Evolutionary conservation across 2,797 vertebrate genomes (phyloP).

Genomic region (Hemitrygon akajei): DNA sequence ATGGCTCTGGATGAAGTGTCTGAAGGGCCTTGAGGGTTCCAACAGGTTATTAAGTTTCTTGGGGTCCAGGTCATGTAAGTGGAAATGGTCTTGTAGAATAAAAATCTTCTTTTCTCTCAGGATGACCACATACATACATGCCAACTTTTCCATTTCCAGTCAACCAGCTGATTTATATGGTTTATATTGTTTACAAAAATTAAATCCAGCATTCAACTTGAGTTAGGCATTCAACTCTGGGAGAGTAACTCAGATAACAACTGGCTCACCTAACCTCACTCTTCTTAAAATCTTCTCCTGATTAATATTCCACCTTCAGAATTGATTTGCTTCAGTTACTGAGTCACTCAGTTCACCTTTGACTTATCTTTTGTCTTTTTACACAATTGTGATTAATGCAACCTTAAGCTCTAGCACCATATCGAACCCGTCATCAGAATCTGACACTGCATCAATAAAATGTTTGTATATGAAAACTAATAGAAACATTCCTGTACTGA

Average conservation of each 20-base stretch:
- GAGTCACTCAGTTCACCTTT: not conserved
- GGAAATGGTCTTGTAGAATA: too few species aligned
- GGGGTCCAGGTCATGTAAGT: too few species aligned
- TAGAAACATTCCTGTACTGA: not conserved
- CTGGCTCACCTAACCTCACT: too few species aligned
- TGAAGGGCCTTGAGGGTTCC: too few species aligned
- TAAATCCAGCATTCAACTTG: not conserved
- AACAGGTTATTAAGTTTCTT: too few species aligned
- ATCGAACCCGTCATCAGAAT: not conserved
- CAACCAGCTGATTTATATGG: too few species aligned
- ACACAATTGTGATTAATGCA: not conserved
- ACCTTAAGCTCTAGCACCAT: not conserved
- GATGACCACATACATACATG: too few species aligned
- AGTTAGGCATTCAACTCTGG: not conserved
- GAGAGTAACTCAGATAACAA: not conserved
- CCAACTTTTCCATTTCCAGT: too few species aligned
- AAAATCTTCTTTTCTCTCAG: too few species aligned
- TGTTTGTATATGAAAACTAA: not conserved
- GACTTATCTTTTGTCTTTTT: not conserved
- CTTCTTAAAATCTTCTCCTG: not conserved
- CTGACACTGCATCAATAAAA: not conserved
- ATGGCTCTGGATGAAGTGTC: too few species aligned
- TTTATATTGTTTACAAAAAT: not conserved
- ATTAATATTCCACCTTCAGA: not conserved
- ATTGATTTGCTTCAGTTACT: not conserved